These are phyloP conservation scores for Delichon dasypus DNA, from an alignment of 2,797 vertebrate species.

Conservation along the genomic window DNA sequence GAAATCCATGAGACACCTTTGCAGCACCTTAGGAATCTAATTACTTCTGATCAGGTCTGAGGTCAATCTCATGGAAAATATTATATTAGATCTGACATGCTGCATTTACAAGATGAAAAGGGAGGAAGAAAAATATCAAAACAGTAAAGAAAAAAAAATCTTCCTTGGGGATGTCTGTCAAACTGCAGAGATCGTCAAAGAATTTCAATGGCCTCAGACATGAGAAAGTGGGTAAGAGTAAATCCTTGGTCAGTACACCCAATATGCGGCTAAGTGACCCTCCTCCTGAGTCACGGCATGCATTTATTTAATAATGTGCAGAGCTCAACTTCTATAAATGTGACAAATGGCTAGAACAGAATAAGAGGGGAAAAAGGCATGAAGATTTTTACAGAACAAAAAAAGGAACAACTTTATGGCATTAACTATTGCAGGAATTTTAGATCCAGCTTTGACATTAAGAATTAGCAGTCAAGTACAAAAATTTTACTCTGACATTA, in stretches of 20 bases:
- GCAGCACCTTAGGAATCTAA: constrained; percentile 59
- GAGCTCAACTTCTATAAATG: constrained; percentile 69
- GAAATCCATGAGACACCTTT: background rate
- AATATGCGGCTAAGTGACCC: constrained; percentile 56
- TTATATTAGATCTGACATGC: constrained; percentile 58
- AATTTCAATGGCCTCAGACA: constrained; percentile 72
- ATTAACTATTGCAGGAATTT: constrained; percentile 8
- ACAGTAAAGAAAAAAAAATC: constrained; percentile 41
- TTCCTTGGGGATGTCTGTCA: constrained; percentile 73
- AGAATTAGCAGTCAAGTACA: constrained; percentile 21
- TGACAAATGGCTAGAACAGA: constrained; percentile 66
- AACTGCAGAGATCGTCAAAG: constrained; percentile 65
- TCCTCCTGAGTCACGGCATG: constrained; percentile 46
- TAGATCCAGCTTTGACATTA: constrained; percentile 28
- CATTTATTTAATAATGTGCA: constrained; percentile 70
- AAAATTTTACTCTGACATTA: background rate
- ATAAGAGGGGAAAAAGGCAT: background rate
- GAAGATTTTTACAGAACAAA: constrained; percentile 58
- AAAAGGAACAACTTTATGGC: constrained; percentile 45
- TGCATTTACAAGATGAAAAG: constrained; percentile 68
- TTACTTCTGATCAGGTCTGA: constrained; percentile 67
- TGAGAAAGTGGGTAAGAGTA: constrained; percentile 38
- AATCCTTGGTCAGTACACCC: constrained; percentile 64
- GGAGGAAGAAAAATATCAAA: constrained; percentile 60
- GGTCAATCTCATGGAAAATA: constrained; percentile 57